Percentiles rank a stretch among this genome's conserved stretches.
Conservation (phyloP, 2,888 invertebrate species). For the Brenthis ino region DNA sequence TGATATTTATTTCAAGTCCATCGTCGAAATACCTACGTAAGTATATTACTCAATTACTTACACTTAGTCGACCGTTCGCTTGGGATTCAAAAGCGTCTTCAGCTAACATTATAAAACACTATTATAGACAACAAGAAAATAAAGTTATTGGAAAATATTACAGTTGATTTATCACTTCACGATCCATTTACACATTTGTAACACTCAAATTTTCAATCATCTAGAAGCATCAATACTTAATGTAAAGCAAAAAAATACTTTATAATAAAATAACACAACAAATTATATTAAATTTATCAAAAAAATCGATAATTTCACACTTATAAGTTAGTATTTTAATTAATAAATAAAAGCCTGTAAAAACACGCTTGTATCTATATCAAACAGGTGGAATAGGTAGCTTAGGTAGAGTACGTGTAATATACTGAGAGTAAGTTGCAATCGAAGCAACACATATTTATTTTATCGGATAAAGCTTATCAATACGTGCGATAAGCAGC, state of each 20-base stretch:
- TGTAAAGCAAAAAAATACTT: too few species aligned
- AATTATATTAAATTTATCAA: too few species aligned
- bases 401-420: conserved; percentile 6
- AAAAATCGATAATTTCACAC: too few species aligned
- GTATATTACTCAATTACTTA: conserved; percentile 47
- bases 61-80: conserved; percentile 55
- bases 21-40: conserved; percentile 20
- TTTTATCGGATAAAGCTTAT: conserved; percentile 33
- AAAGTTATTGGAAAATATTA: conserved; percentile 5
- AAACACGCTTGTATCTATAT: not conserved
- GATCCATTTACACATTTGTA: too few species aligned
- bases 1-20: conserved; percentile 13
- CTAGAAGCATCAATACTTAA: too few species aligned
- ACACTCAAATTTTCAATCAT: too few species aligned
- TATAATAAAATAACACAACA: too few species aligned
- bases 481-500: conserved; percentile 24
- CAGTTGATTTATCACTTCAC: not conserved
- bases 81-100: conserved; percentile 68
- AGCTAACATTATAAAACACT: conserved; percentile 52
- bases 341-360: not conserved
- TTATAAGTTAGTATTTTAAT: too few species aligned
- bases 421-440: conserved; percentile 25
- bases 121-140: not conserved
- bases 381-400: not conserved
- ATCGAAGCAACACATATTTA: conserved; percentile 19